phyloP scores from a whole-genome alignment of 2,888 invertebrate species.

The Tipula confusa region DNA sequence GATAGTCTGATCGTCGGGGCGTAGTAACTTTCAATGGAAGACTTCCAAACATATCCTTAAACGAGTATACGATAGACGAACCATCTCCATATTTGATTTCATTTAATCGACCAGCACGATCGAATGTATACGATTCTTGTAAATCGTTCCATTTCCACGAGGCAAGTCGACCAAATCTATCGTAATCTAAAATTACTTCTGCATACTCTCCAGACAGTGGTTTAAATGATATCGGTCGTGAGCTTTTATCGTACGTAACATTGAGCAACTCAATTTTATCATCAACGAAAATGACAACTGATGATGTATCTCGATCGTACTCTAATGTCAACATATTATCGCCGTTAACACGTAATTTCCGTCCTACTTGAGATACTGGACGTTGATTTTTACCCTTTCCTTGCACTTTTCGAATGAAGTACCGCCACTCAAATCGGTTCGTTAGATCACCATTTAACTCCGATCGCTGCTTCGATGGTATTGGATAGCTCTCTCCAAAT shows the following conservation, averaged over 20 bases:
- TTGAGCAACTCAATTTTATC: constrained; percentile 80
- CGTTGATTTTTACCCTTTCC: constrained; percentile 48
- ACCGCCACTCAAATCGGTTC: constrained; percentile 93
- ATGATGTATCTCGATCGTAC: constrained; percentile 82
- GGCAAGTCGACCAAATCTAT: constrained; percentile 80
- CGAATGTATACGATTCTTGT: constrained; percentile 85
- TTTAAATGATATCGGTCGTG: constrained; percentile 79
- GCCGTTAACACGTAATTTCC: constrained; percentile 83
- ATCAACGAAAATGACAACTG: constrained; percentile 81
- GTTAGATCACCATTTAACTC: constrained; percentile 87
- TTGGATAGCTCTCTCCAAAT: constrained; percentile 85
- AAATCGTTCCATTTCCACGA: constrained; percentile 92
- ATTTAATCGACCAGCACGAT: constrained; percentile 80
- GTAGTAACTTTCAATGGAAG: constrained; percentile 91
- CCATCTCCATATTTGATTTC: constrained; percentile 90
- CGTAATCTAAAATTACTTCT: constrained; percentile 87
- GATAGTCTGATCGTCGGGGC: constrained; percentile 87
- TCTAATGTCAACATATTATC: constrained; percentile 86
- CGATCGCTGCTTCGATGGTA: constrained; percentile 83
- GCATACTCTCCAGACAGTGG: constrained; percentile 82
- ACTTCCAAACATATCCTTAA: constrained; percentile 86
- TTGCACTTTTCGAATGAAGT: constrained; percentile 75
- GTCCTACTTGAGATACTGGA: constrained; percentile 76
- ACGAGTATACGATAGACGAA: constrained; percentile 84
- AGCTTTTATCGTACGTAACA: constrained; percentile 80